A percentile compares a stretch with the other conserved stretches of the same genome.
Conservation (phyloP, 2,797 vertebrate species). For the Cossypha caffra region DNA sequence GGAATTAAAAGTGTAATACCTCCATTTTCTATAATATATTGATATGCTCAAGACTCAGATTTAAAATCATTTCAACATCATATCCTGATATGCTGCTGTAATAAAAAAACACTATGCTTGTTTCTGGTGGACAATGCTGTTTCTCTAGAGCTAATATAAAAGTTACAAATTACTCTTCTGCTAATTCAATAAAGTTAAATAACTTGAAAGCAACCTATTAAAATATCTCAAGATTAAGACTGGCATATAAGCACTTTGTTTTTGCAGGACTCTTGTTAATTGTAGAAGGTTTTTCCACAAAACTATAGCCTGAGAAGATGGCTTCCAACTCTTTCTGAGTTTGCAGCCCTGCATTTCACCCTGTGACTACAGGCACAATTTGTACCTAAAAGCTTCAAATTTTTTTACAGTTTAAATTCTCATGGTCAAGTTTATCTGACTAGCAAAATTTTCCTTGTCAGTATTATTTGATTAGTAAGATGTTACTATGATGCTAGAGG, state of each 20-base stretch:
- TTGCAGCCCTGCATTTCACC: neutral
- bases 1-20: neutral
- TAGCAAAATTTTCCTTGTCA: conserved; percentile 58
- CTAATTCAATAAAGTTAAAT: neutral
- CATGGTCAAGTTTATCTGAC: conserved; percentile 63
- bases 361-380: neutral
- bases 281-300: neutral
- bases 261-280: neutral
- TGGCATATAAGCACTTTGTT: neutral
- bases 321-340: neutral
- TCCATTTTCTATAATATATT: neutral
- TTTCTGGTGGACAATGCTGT: neutral
- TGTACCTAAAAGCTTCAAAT: conserved; percentile 27
- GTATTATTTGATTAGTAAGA: conserved; percentile 66
- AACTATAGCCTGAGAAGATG: neutral
- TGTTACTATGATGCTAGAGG: conserved; percentile 63
- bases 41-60: neutral
- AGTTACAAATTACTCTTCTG: neutral
- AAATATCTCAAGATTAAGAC: neutral
- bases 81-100: neutral
- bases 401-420: conserved; percentile 62
- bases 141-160: neutral
- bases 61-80: neutral
- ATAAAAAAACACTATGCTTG: neutral
- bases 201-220: neutral